Base-by-base conservation (phyloP, 2,113 vertebrate species). In the Clarias magur region DNA sequence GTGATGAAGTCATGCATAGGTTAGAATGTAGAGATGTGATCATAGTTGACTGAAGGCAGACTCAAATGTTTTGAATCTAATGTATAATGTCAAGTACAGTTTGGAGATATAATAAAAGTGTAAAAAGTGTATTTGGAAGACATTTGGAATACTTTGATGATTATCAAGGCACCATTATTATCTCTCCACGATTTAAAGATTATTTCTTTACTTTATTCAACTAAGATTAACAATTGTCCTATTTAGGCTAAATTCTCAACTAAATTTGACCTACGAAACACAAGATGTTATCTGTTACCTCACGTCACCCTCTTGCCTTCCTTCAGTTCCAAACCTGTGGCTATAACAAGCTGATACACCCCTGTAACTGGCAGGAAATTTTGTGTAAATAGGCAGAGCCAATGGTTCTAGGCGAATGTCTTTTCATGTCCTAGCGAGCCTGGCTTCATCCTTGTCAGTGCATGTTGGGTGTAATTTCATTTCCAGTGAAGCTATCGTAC, bases 381-480 rank as follows among this genome's bases (percentile, higher is more conserved):
- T 84, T 88, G 89, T 89, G 89, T 93, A 89, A 91, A 91, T 82
- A 88, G 88, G 92, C 88, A 91, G 59, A 87, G 83, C 68, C 60
- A 42, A 90, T 90, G 92, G 90, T 91, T 92, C 90, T 67, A 54
- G 78, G 62, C 84, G 89, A 89, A 87, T 48, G 13, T 80, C 79
- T 83, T 91, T 92, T 95, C 93, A 88, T 92, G 93, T 93, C 91
- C 83, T 85, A 88, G 88, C 92, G 85, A 88, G 91, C 89, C 85
- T 89, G 92, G 90, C 83, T 63, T 80, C 85, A 90, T 91, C 93
- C 90, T 86, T 95, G 94, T 95, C 80, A 67, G 89, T 93, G 92
- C 93, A 92, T 92, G 94, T 95, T 93, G 34, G 57, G 54, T 78
- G 82, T 70, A 42, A 78, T 86, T 90, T 80, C 19, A 70, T 85